Evolutionary conservation across 2,113 vertebrate species (phyloP), one percentile per base, ranked within the genome.

Genomic region (Larimichthys crocea): DNA sequence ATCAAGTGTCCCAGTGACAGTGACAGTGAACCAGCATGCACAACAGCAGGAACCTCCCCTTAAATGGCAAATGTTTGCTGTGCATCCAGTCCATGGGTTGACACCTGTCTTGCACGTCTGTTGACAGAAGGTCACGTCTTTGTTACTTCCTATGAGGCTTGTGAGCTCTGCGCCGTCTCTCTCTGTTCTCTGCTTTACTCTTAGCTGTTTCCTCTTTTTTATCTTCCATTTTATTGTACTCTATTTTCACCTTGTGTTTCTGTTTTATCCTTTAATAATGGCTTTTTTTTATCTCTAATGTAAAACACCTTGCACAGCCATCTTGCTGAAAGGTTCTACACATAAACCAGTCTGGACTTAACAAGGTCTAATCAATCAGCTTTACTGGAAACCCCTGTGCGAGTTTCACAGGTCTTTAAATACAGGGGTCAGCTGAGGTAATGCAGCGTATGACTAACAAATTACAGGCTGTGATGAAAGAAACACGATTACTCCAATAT

Each of bases 321-420:
- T 64, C 20, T 20, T 60, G 6, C 15, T 52, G 46, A 29, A 52
- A 53, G 15, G 20, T 15, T 49, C 0, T 14, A 8, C 14, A 52
- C 17, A 52, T 17, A 60, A 26, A 60, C 29, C 11, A n/a, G 24
- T 17, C 22, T 46, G 0, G 5, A 19, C 7, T 42, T 76, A 62
- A 55, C 8, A 1, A 53, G 46, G 11, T 40, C 59, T 31, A 19
- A 48, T 67, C 52, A 44, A 60, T 70, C 42, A 53, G n/a, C 5
- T 0, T 63, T 59, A 78, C 22, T 74, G 62, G 19, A 77, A 82
- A 67, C 84, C 74, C 31, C 50, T 85, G 83, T 29, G 62, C 46
- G 50, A 40, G 69, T 22, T 35, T 49, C 10, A 4, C 10, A 3
- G 44, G 11, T 48, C 24, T 60, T 22, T 15, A n/a, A 60, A 40